A percentile compares a stretch with the other conserved stretches of the same genome.
phyloP scores from a whole-genome alignment of 2,113 vertebrate species.

The Etheostoma spectabile region DNA sequence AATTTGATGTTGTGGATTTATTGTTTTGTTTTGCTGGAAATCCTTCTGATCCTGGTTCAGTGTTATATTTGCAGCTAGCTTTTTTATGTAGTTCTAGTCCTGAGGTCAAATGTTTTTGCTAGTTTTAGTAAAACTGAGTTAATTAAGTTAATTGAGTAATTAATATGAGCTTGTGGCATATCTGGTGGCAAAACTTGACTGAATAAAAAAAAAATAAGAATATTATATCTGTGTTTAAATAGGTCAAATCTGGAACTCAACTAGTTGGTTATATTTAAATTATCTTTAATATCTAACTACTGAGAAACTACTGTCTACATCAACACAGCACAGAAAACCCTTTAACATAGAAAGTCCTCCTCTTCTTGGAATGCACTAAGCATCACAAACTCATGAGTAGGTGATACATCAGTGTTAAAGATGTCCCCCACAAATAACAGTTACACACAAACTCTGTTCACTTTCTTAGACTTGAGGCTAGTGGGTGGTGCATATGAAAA shows the following conservation, averaged over 20 bases:
- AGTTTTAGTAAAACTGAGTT: no score
- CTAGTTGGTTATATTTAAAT: not conserved
- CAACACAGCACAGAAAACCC: not conserved
- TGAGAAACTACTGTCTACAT: not conserved
- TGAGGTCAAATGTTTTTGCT: no score
- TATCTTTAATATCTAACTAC: not conserved
- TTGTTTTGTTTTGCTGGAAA: not conserved
- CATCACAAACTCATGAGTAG: not conserved
- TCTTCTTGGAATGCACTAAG: not conserved
- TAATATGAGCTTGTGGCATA: conserved; percentile 8
- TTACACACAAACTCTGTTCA: conserved; percentile 8
- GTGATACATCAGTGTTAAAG: not conserved
- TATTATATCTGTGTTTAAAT: no score
- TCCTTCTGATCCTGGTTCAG: no score
- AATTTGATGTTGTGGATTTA: not conserved
- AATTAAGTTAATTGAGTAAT: not conserved
- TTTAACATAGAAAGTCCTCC: not conserved
- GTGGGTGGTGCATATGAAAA: conserved; percentile 11
- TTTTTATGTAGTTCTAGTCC: no score
- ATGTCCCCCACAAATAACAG: not conserved
- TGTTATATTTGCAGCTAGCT: no score
- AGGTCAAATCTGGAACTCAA: not conserved
- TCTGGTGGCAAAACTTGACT: conserved; percentile 12
- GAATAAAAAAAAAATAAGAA: no score
- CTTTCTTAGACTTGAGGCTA: not conserved